A percentile compares a stretch with the other conserved stretches of the same genome.
Conservation (phyloP, 2,888 invertebrate species). For the Polietes domitor region DNA sequence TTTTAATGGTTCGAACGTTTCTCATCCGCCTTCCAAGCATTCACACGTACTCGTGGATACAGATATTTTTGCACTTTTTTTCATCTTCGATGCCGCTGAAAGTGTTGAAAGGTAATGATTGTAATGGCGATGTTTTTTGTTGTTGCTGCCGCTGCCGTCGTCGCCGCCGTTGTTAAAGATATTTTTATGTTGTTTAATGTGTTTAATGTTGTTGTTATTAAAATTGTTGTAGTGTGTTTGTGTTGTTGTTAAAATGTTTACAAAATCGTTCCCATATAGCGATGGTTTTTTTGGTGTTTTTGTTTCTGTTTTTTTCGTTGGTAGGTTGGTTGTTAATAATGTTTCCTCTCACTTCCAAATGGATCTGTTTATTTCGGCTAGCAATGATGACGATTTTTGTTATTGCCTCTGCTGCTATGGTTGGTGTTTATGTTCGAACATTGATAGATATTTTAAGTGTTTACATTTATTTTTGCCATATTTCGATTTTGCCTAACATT, state of each 20-base stretch:
- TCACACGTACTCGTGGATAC: slow-evolving; percentile 36
- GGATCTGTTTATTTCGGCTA: slow-evolving; percentile 38
- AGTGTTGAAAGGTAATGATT: slow-evolving; percentile 67
- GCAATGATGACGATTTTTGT: background rate
- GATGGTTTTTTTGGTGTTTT: background rate
- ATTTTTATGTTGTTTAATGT: slow-evolving; percentile 50
- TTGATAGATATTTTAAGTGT: slow-evolving; percentile 42
- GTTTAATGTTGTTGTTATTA: slow-evolving; percentile 47
- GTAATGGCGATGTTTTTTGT: slow-evolving; percentile 40
- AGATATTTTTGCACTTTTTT: slow-evolving; percentile 50
- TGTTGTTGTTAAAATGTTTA: slow-evolving; percentile 45
- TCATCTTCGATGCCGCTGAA: slow-evolving; percentile 22
- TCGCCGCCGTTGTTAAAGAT: background rate
- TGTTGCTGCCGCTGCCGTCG: background rate
- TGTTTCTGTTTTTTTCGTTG: slow-evolving; percentile 2
- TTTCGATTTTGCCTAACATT: background rate
- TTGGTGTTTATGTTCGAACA: slow-evolving; percentile 51
- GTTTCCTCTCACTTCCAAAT: slow-evolving; percentile 67
- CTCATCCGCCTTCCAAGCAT: slow-evolving; percentile 51
- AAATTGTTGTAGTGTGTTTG: slow-evolving; percentile 23
- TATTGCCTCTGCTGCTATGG: slow-evolving; percentile 21
- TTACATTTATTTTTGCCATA: slow-evolving; percentile 9
- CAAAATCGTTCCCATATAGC: slow-evolving; percentile 46
- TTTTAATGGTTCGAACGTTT: slow-evolving; percentile 62
- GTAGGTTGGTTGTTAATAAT: slow-evolving; percentile 47